Base-by-base conservation (phyloP, 1,140 invertebrate genomes). In the Drosophila asahinai region DNA sequence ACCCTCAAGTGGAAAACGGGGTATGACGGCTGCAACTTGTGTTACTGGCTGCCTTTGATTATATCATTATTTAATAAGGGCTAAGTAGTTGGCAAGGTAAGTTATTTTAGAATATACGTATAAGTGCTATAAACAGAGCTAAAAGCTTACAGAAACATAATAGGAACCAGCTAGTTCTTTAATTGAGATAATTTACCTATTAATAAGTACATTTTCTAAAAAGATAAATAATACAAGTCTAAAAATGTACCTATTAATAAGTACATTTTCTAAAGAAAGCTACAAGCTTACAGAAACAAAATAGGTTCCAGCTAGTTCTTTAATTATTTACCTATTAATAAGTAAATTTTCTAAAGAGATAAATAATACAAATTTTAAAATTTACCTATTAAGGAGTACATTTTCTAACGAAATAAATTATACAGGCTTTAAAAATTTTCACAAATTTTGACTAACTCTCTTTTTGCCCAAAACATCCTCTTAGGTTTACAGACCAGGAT, bases 1-100 rank as follows among this genome's bases (percentile, higher is more conserved):
- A 66, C 77, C n/a, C 81, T 47, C n/a, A 27, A 74, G 42, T 49
- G 49, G 25, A 15, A 17, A 25, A 19, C 14, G 17, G 38, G 60
- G 19, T 65, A 57, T 14, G 27, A 48, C n/a, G 19, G 40, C 36
- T 68, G 36, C 17, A 40, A 27, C 17, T 40, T 67, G 14, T 15
- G 38, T n/a, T 19, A 15, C 9, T 8, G n/a, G 38, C 19, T 38
- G 2, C 22, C 22, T 68, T 72, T 42, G 54, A 38, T 60, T n/a
- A 42, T 25, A 30, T 38, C 8, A 54, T 47, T 54, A 54, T n/a
- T 30, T 40, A 27, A 63, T 22, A 38, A 38, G 12, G 22, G 57
- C 11, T 19, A 38, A 47, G 19, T 47, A 27, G 3, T 25, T 25
- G 22, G 22, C 2, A 14, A n/a, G n/a, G 1, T 12, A n/a, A 38